Evolutionary conservation across 2,888 invertebrate genomes (phyloP).

Genomic region (Lasiommata megera): DNA sequence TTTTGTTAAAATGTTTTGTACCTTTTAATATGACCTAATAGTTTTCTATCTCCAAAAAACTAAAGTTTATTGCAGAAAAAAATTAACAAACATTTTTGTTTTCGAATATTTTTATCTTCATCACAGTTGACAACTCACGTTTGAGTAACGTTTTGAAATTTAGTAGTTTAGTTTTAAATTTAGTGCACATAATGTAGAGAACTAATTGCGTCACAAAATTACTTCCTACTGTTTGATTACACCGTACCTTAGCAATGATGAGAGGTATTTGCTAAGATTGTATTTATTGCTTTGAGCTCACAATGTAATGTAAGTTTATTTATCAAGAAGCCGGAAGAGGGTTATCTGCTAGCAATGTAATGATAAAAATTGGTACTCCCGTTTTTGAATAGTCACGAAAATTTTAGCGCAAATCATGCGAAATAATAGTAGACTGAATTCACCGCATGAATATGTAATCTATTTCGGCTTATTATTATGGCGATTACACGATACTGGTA

Average conservation of each 20-base stretch:
- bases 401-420: slow-evolving; percentile 53
- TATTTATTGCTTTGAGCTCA: slow-evolving; percentile 24
- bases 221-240: slow-evolving; percentile 28
- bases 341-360: slow-evolving; percentile 33
- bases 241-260: slow-evolving; percentile 25
- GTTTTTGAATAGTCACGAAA: slow-evolving; percentile 35
- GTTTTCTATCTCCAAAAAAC: slow-evolving; percentile 67
- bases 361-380: slow-evolving; percentile 36
- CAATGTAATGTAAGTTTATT: slow-evolving; percentile 31
- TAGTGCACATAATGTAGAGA: slow-evolving; percentile 32
- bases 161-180: slow-evolving; percentile 18
- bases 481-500: slow-evolving; percentile 60
- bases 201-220: slow-evolving; percentile 32
- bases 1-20: slow-evolving; percentile 51
- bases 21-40: slow-evolving; percentile 59
- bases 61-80: no score
- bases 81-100: no score
- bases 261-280: slow-evolving; percentile 30
- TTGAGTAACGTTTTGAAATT: slow-evolving; percentile 8
- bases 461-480: slow-evolving; percentile 65
- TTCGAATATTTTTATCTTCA: slow-evolving; percentile 11
- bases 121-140: neutral
- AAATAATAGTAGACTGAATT: slow-evolving; percentile 13
- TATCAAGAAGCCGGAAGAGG: slow-evolving; percentile 23
- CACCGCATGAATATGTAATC: slow-evolving; percentile 46